Percentiles rank a stretch among this genome's conserved stretches.
Evolutionary conservation across 2,797 vertebrate genomes (phyloP).

Genomic region (Crossoptilon crossoptilon): DNA sequence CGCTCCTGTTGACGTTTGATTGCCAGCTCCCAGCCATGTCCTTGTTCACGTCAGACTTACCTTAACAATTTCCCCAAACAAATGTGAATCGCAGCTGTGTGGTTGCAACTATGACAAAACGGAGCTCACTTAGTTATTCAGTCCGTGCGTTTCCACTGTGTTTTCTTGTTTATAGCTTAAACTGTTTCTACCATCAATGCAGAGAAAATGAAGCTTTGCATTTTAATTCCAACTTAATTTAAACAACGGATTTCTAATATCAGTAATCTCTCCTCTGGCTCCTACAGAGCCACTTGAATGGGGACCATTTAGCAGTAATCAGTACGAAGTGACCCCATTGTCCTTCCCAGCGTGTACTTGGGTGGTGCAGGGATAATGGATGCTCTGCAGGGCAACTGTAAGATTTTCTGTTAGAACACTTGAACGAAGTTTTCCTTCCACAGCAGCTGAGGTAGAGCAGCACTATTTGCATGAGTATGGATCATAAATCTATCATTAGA

Average conservation of each 20-base stretch:
- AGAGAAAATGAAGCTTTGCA: not conserved
- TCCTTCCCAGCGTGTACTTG: not conserved
- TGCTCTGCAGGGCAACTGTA: not conserved
- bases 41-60: not conserved
- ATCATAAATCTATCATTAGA: fast-evolving
- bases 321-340: not conserved
- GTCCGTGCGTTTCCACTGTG: not conserved
- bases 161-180: not conserved
- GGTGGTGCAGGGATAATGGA: not conserved
- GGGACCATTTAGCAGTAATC: not conserved
- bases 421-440: not conserved
- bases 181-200: not conserved
- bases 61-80: not conserved
- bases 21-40: not conserved
- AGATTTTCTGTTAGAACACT: not conserved
- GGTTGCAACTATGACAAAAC: not conserved
- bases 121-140: not conserved
- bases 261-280: not conserved
- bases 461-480: not conserved
- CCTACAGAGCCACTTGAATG: not conserved
- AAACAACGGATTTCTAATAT: not conserved
- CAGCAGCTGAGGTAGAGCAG: not conserved
- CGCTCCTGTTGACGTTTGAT: not conserved
- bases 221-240: not conserved
- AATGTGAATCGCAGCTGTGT: not conserved